Percentiles rank a stretch among this genome's conserved stretches.
Evolutionary conservation across 2,888 invertebrate species (phyloP).

Genomic region (Physocephala rufipes): DNA sequence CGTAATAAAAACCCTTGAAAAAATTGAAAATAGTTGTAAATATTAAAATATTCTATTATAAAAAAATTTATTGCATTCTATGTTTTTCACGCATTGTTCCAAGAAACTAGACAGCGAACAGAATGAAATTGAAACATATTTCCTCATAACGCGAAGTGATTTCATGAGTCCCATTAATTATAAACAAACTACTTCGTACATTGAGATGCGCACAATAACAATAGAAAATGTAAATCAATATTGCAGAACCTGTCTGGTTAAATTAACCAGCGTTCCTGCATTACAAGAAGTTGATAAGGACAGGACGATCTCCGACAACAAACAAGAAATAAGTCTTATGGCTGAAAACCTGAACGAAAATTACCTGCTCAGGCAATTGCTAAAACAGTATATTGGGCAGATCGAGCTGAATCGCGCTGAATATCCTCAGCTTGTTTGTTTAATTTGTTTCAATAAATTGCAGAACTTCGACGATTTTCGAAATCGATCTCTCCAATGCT

Average conservation of each 20-base stretch:
- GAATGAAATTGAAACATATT: background rate
- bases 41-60: background rate
- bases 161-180: conserved; percentile 26
- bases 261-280: conserved; percentile 42
- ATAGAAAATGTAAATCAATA: conserved; percentile 48
- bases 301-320: background rate
- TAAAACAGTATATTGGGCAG: conserved; percentile 46
- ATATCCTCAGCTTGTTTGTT: conserved; percentile 51
- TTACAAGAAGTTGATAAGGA: conserved; percentile 8
- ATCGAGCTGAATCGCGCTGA: conserved; percentile 32
- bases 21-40: no score
- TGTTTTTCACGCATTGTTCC: background rate
- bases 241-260: conserved; percentile 55
- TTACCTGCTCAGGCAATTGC: conserved; percentile 43
- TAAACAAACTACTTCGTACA: conserved; percentile 27
- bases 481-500: conserved; percentile 46
- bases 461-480: conserved; percentile 49
- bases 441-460: conserved; percentile 48
- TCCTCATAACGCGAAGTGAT: conserved; percentile 2
- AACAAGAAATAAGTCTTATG: conserved; percentile 35
- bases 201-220: conserved; percentile 47
- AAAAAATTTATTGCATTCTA: background rate
- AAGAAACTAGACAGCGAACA: conserved; percentile 8
- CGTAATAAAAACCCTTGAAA: no score
- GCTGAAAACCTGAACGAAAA: conserved; percentile 39